phyloP scores from a whole-genome alignment of 2,888 invertebrate genomes.

The Diarsia rubi region DNA sequence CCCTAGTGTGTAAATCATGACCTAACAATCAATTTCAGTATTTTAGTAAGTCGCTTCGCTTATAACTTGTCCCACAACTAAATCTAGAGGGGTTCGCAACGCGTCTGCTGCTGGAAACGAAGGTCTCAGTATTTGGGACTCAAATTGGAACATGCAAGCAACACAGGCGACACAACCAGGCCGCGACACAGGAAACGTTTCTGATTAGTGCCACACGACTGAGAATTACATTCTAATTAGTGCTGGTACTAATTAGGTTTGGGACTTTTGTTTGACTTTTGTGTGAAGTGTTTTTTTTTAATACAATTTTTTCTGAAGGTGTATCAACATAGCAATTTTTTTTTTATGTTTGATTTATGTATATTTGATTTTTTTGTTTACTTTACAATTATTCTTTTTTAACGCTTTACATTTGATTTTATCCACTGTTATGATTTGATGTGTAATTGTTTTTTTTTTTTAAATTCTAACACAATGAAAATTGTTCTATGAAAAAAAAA shows the following conservation, averaged over 20 bases:
- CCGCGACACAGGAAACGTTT: slow-evolving; percentile 56
- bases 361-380: no score
- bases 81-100: slow-evolving; percentile 60
- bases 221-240: slow-evolving; percentile 38
- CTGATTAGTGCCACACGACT: slow-evolving; percentile 42
- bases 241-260: slow-evolving; percentile 13
- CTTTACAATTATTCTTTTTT: no score
- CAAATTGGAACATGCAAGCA: slow-evolving; percentile 76
- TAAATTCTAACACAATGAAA: no score
- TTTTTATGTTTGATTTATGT: no score
- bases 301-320: background rate
- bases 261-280: background rate
- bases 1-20: background rate
- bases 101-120: slow-evolving; percentile 62
- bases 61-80: slow-evolving; percentile 35
- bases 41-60: slow-evolving; percentile 25
- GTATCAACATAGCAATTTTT: no score
- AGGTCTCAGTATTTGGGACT: slow-evolving; percentile 74
- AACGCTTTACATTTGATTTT: no score
- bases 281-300: background rate
- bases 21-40: background rate
- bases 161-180: slow-evolving; percentile 57
- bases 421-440: no score
- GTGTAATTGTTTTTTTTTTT: no score
- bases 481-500: no score